Base-by-base conservation (phyloP, 2,113 vertebrate species). In the Chaenogobius annularis region DNA sequence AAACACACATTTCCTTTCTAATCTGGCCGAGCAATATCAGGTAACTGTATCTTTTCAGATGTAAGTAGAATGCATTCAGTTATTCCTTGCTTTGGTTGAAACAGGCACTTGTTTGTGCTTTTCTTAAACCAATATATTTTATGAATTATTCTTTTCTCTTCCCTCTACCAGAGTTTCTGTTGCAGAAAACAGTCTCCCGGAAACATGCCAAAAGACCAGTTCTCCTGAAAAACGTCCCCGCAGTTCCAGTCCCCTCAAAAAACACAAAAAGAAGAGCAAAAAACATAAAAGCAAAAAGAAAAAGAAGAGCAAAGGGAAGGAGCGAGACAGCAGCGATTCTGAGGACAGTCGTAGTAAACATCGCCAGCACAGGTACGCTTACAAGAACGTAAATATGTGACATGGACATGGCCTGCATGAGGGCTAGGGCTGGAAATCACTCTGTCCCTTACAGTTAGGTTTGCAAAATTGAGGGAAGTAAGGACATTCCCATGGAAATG, bases 241-340 rank as follows among this genome's bases (percentile, higher is more conserved):
- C 26, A 26, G 84, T 82, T 89, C 93, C 77, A 87, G 90, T 66
- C 93, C 94, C 56, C 93, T 84, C 7, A 96, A 95, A 80, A 96
- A 95, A 80, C 94, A 95, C 26, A 94, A 95, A 31, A 96, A 96
- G 85, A 97, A 97, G 66, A 95, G 95, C 85, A 99, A 98, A 87
- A 97, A 96, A 80, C 96, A 97, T 89, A 99, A 97, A 92, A 97
- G 94, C 71, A 97, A 97, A 84, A 97, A 96, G 87, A 98, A 96
- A 86, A 96, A 93, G 84, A 95, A 88, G 85, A 95, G 95, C 85
- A 94, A 94, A 86, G 94, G 93, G 74, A 95, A 95, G 93, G 95
- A 92, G 74, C 96, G 94, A 76, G 90, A 84, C 0, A 92, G 90
- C 72, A 92, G 92, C 70, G 90, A 93, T 82, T 90, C 89, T 0